Evolutionary conservation across 2,888 invertebrate species (phyloP).

Genomic region (Microplitis manilae): DNA sequence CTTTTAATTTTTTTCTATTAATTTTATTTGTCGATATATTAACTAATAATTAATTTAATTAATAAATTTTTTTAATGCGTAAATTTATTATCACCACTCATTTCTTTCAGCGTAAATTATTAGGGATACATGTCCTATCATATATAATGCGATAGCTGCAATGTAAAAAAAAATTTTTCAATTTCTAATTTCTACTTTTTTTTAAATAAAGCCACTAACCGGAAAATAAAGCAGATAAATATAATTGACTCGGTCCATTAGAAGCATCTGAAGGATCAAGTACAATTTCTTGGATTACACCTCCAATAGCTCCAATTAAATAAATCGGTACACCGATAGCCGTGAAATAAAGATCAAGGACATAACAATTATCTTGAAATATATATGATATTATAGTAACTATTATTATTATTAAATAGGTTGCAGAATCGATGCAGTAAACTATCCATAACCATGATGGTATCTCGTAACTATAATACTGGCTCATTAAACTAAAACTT

Average conservation of each 20-base stretch:
- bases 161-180: slow-evolving; percentile 21
- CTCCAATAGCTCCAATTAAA: slow-evolving; percentile 51
- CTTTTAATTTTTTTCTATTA: not conserved
- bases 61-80: slow-evolving; percentile 10
- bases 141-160: slow-evolving; percentile 45
- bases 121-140: slow-evolving; percentile 44
- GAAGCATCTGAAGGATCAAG: slow-evolving; percentile 41
- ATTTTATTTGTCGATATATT: no score
- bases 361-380: slow-evolving; percentile 51
- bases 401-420: slow-evolving; percentile 54
- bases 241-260: slow-evolving; percentile 46
- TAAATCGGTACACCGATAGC: slow-evolving; percentile 52
- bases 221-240: slow-evolving; percentile 51
- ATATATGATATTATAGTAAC: slow-evolving; percentile 53
- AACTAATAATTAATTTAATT: not conserved
- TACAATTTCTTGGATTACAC: slow-evolving; percentile 46
- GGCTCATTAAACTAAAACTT: slow-evolving; percentile 49
- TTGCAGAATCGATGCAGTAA: slow-evolving; percentile 57
- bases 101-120: slow-evolving; percentile 30
- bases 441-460: slow-evolving; percentile 60
- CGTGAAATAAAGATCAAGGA: slow-evolving; percentile 52
- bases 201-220: slow-evolving; percentile 39
- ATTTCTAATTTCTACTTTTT: not conserved
- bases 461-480: slow-evolving; percentile 49
- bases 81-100: not conserved